A percentile compares a stretch with the other conserved stretches of the same genome.
phyloP scores from a whole-genome alignment of 2,888 invertebrate genomes.

The Polydrusus pterygomalis region DNA sequence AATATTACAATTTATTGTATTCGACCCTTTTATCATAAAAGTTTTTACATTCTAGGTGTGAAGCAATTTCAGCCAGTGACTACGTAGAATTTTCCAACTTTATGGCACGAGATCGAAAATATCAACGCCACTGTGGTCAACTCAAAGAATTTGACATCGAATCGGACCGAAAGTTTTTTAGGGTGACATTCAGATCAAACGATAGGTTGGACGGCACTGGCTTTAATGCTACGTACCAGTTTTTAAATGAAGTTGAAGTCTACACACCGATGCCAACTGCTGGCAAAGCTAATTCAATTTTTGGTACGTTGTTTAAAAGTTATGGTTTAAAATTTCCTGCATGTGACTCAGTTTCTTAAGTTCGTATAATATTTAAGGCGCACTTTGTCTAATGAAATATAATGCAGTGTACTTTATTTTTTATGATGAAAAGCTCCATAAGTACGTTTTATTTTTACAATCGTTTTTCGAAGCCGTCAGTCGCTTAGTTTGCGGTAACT shows the following conservation, averaged over 20 bases:
- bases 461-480: too few relatives aligned
- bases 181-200: conserved; percentile 95
- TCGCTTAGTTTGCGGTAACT: too few relatives aligned
- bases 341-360: too few relatives aligned
- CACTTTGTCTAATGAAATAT: too few relatives aligned
- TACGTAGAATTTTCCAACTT: conserved; percentile 98
- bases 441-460: not conserved
- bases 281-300: conserved; percentile 15
- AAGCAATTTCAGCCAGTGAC: conserved; percentile 93
- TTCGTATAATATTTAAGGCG: too few relatives aligned
- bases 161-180: conserved; percentile 94
- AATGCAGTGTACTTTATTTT: too few relatives aligned
- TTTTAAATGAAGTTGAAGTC: conserved; percentile 82
- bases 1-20: too few relatives aligned
- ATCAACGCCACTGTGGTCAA: conserved; percentile 91
- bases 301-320: conserved; percentile 29
- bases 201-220: conserved; percentile 95
- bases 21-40: too few relatives aligned
- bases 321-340: too few relatives aligned
- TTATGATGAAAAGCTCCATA: too few relatives aligned
- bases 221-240: conserved; percentile 94
- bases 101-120: conserved; percentile 91
- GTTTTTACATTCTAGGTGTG: conserved; percentile 79
- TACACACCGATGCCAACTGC: conserved; percentile 70
- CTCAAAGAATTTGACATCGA: conserved; percentile 86